Evolutionary conservation across 2,797 vertebrate genomes (phyloP).

Genomic region (Brachymystax lenok): DNA sequence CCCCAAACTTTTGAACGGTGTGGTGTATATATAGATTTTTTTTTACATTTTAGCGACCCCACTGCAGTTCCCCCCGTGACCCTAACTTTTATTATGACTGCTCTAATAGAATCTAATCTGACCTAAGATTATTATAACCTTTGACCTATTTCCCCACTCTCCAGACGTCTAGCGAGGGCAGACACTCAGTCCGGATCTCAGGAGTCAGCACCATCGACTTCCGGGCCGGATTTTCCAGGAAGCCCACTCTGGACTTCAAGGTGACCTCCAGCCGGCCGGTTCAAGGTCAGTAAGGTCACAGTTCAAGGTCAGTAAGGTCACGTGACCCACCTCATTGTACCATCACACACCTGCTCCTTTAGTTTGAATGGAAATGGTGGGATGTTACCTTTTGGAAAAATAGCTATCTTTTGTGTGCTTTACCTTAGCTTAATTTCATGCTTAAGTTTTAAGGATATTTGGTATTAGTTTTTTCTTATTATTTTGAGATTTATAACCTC

Average conservation of each 20-base stretch:
- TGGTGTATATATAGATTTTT: too few relatives aligned
- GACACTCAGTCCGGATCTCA: conserved; percentile 94
- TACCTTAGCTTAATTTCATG: background rate
- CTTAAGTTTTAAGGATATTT: background rate
- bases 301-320: conserved; percentile 83
- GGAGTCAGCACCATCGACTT: conserved; percentile 97
- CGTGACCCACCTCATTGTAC: background rate
- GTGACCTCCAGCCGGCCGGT: conserved; percentile 90
- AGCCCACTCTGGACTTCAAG: conserved; percentile 89
- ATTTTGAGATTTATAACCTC: background rate
- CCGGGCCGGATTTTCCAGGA: conserved; percentile 90
- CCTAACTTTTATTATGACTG: too few relatives aligned
- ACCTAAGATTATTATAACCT: background rate
- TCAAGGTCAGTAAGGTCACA: conserved; percentile 78
- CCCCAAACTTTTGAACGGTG: too few relatives aligned
- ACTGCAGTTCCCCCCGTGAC: too few relatives aligned
- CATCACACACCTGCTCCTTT: background rate
- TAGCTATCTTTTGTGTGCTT: background rate
- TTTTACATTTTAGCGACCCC: too few relatives aligned
- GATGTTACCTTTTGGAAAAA: background rate
- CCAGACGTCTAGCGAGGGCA: conserved; percentile 89
- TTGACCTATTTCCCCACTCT: conserved; percentile 23
- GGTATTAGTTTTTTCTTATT: background rate
- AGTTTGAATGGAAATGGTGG: background rate
- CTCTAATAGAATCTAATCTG: background rate